Evolutionary conservation across 1,140 invertebrate genomes (phyloP).

Genomic region (Leucophenga varia): DNA sequence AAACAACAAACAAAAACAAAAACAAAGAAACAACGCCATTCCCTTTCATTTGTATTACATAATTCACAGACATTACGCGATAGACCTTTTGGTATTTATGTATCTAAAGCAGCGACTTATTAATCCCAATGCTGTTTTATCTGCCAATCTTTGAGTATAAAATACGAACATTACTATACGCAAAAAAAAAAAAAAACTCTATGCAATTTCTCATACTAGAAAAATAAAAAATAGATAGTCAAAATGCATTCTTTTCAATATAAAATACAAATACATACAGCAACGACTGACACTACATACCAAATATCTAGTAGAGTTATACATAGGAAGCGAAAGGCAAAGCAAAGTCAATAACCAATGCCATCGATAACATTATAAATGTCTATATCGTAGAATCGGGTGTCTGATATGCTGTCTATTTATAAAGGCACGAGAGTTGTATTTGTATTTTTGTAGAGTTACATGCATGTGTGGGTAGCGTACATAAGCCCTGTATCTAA

Average conservation of each 20-base stretch:
- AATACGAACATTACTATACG: no score
- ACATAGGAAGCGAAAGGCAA: constrained; percentile 18
- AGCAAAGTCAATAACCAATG: constrained; percentile 51
- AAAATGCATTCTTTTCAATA: no score
- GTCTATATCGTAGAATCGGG: constrained; percentile 16
- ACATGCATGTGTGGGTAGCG: constrained; percentile 1
- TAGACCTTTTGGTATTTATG: constrained; percentile 35
- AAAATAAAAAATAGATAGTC: no score
- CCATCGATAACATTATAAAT: constrained; percentile 45
- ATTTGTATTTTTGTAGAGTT: constrained; percentile 8
- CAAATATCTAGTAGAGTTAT: constrained; percentile 5
- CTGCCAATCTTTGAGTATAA: constrained; percentile 33
- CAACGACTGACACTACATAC: no score
- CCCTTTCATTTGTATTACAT: no score
- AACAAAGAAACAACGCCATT: no score
- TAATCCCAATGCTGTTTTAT: constrained; percentile 45
- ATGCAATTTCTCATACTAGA: background rate
- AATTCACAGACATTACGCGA: constrained; percentile 1
- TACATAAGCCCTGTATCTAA: constrained; percentile 10
- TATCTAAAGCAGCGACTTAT: constrained; percentile 28
- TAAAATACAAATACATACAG: constrained; percentile 14
- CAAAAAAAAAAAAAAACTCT: constrained; percentile 4
- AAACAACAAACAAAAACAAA: no score
- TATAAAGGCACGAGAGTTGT: background rate
- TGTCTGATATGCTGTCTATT: background rate